Percentiles rank a stretch among this genome's conserved stretches.
Conservation (phyloP, 2,113 vertebrate genomes). For the Raja brachyura region DNA sequence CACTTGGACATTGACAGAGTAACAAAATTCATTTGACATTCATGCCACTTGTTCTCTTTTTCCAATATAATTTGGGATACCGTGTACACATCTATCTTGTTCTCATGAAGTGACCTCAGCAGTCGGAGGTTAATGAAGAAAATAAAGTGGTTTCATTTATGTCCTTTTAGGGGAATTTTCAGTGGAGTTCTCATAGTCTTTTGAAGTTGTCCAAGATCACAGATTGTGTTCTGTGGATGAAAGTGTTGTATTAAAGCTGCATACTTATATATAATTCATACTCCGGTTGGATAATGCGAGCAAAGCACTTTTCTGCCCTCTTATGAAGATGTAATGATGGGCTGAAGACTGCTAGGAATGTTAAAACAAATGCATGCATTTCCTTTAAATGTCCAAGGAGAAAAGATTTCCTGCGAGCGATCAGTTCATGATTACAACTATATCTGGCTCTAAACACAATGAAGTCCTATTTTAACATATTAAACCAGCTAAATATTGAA, state of each 20-base stretch:
- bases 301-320: slow-evolving; percentile 50
- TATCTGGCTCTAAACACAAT: slow-evolving; percentile 25
- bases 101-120: slow-evolving; percentile 52
- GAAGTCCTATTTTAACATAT: neutral
- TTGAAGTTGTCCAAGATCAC: slow-evolving; percentile 53
- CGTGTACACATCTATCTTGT: neutral
- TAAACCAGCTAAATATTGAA: neutral
- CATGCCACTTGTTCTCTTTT: neutral
- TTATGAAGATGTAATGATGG: slow-evolving; percentile 50
- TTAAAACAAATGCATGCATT: slow-evolving; percentile 48
- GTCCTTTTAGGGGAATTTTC: slow-evolving; percentile 59
- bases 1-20: neutral
- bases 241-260: slow-evolving; percentile 50
- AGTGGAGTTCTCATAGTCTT: slow-evolving; percentile 48
- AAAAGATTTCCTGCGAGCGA: slow-evolving; percentile 41
- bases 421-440: slow-evolving; percentile 40
- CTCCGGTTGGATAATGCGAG: slow-evolving; percentile 47
- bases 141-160: slow-evolving; percentile 60
- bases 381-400: slow-evolving; percentile 53
- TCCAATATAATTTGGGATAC: neutral
- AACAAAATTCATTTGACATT: neutral
- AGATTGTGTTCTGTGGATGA: slow-evolving; percentile 50
- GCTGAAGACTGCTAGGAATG: slow-evolving; percentile 50
- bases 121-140: slow-evolving; percentile 54
- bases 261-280: slow-evolving; percentile 72